phyloP scores from a whole-genome alignment of 2,113 vertebrate species.

The Pica pica region DNA sequence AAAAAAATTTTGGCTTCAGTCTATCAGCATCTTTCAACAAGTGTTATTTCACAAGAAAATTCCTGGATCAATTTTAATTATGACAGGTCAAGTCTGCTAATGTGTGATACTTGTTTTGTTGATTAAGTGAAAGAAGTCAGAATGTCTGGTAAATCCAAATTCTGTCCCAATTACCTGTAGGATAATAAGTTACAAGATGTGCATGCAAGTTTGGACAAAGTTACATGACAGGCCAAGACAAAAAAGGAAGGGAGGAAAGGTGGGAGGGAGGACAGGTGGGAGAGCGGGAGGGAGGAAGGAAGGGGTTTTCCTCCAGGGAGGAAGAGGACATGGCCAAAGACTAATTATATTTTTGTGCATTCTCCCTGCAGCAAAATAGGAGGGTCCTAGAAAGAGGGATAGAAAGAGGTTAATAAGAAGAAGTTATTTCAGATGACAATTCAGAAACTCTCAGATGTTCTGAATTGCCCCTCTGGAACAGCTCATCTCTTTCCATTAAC shows the following conservation, averaged over 20 bases:
- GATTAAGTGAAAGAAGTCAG: background rate
- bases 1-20: conserved; percentile 3
- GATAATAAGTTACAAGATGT: background rate
- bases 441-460: background rate
- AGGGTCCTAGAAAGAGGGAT: background rate
- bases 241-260: background rate
- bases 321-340: background rate
- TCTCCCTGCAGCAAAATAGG: background rate
- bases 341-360: background rate
- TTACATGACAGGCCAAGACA: background rate
- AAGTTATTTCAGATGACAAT: background rate
- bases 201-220: background rate
- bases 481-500: background rate
- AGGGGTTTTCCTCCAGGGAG: background rate
- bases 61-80: background rate
- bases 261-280: background rate
- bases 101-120: background rate
- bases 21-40: background rate
- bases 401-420: background rate
- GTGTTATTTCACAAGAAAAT: background rate
- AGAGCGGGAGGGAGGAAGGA: background rate
- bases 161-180: background rate
- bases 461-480: background rate
- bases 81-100: background rate
- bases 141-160: background rate